Conservation (phyloP, 2,797 vertebrate genomes). For the Adelosebastes latens region DNA sequence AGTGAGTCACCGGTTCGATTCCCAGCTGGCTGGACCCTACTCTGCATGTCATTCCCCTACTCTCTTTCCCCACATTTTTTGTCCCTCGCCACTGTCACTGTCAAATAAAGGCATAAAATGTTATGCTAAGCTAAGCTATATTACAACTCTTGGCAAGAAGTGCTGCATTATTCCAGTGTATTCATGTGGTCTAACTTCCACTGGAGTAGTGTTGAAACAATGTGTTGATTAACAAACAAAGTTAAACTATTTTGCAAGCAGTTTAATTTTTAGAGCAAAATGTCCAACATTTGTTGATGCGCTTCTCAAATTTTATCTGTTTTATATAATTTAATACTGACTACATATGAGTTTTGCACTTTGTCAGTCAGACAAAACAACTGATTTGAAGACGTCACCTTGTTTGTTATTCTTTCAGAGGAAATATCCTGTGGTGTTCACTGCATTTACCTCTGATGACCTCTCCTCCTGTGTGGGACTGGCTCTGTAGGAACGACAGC, state of each 20-base stretch:
- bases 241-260: neutral
- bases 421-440: neutral
- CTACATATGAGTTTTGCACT: neutral
- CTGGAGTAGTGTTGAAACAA: neutral
- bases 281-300: neutral
- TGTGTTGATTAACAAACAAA: neutral
- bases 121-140: neutral
- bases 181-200: neutral
- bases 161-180: neutral
- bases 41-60: neutral
- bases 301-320: neutral
- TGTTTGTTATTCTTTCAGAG: neutral
- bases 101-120: neutral
- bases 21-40: neutral
- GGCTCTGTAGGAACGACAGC: slow-evolving; percentile 92
- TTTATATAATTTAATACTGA: neutral
- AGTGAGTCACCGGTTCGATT: neutral
- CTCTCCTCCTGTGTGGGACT: slow-evolving; percentile 92
- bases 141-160: neutral
- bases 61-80: neutral
- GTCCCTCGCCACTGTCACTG: neutral
- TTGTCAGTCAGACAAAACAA: neutral
- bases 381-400: neutral
- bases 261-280: neutral
- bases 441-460: slow-evolving; percentile 89